These are phyloP conservation scores for Phenganax marumi DNA, from an alignment of 92 coral and sea anemone genomes.

Conservation along the genomic window DNA sequence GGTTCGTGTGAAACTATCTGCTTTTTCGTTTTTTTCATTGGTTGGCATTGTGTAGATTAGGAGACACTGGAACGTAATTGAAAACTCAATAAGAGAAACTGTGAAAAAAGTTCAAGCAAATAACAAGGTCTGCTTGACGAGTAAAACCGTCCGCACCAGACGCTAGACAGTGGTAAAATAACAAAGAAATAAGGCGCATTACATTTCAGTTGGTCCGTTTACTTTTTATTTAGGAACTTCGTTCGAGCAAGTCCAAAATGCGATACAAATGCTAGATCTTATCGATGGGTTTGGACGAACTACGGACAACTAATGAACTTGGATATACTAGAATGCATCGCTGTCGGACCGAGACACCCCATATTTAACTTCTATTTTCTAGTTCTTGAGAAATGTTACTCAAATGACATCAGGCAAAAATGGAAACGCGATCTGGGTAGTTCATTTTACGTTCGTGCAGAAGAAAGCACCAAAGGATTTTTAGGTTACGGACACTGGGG, in stretches of 20 bases:
- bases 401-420: background rate
- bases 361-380: background rate
- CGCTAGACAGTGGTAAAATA: too few species aligned
- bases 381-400: background rate
- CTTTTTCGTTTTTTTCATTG: background rate
- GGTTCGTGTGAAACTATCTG: background rate
- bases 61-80: too few species aligned
- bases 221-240: background rate
- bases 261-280: background rate
- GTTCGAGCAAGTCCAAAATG: background rate
- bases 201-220: too few species aligned
- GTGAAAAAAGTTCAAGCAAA: background rate
- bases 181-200: too few species aligned
- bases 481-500: background rate
- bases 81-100: background rate
- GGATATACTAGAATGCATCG: constrained; percentile 11
- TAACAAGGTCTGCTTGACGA: too few species aligned
- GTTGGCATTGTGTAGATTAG: too few species aligned
- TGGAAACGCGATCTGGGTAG: background rate
- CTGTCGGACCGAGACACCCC: background rate
- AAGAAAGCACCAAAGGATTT: background rate
- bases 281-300: constrained; percentile 14
- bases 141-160: too few species aligned
- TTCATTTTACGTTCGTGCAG: background rate
- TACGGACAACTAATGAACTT: constrained; percentile 19